These are phyloP conservation scores for Morpho deidamia DNA, from an alignment of 2,888 invertebrate genomes.

Conservation along the genomic window DNA sequence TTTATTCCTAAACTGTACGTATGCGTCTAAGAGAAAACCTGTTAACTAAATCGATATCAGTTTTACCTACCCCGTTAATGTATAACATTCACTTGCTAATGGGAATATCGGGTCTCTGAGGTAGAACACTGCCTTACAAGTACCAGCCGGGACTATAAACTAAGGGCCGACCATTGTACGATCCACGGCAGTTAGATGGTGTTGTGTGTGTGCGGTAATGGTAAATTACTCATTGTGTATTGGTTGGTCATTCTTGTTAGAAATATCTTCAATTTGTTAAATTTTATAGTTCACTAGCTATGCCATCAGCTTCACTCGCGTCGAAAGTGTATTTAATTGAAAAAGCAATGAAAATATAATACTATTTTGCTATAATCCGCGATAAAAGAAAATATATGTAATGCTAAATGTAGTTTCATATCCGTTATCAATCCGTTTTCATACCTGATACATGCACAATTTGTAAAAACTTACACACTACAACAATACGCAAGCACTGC, in stretches of 20 bases:
- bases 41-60: slow-evolving; percentile 10
- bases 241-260: neutral
- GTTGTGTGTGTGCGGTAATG: slow-evolving; percentile 4
- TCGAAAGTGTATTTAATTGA: too few species aligned
- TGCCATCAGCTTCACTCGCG: too few species aligned
- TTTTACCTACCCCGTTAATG: slow-evolving; percentile 8
- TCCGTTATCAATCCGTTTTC: too few species aligned
- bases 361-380: too few species aligned
- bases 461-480: too few species aligned
- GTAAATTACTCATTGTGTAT: neutral
- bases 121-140: slow-evolving; percentile 11
- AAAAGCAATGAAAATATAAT: too few species aligned
- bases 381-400: too few species aligned
- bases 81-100: slow-evolving; percentile 10
- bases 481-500: too few species aligned
- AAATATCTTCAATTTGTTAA: neutral
- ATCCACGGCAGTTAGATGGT: neutral
- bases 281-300: too few species aligned
- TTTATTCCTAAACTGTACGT: too few species aligned
- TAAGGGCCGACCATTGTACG: neutral
- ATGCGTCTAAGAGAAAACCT: neutral
- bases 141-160: slow-evolving; percentile 8
- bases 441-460: too few species aligned
- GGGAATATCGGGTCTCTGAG: slow-evolving; percentile 12
- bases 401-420: too few species aligned